phyloP scores from a whole-genome alignment of 2,888 invertebrate species.

The Oasisia sp. region DNA sequence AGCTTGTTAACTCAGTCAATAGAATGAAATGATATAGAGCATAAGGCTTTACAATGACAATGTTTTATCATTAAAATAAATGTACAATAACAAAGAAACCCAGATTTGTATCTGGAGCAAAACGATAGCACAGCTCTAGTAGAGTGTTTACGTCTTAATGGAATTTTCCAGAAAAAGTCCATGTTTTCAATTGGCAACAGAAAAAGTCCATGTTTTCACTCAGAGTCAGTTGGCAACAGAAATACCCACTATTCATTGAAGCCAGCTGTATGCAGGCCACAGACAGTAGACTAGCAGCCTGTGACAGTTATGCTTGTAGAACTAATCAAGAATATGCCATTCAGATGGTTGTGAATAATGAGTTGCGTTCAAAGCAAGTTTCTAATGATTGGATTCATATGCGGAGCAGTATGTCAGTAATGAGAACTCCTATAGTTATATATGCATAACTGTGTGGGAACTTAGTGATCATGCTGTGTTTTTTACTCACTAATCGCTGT shows the following conservation, averaged over 20 bases:
- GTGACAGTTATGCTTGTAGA: background rate
- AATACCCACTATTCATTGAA: background rate
- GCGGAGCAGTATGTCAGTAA: background rate
- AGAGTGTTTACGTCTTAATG: background rate
- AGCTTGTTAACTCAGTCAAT: no score
- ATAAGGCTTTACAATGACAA: background rate
- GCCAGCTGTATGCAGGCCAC: background rate
- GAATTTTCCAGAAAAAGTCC: background rate
- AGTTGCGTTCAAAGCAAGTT: background rate
- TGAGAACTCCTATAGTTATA: background rate
- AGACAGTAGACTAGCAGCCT: background rate
- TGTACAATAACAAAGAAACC: background rate
- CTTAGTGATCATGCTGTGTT: background rate
- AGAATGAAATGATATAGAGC: no score
- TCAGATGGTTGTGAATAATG: conserved; percentile 3
- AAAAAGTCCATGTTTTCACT: background rate
- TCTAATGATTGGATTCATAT: background rate
- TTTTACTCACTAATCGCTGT: background rate
- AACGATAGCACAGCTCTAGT: background rate
- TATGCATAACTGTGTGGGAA: background rate
- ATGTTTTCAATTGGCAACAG: background rate
- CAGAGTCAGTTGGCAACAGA: background rate
- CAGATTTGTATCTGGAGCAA: background rate
- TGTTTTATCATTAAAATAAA: background rate
- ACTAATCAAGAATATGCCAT: background rate